Base-by-base conservation (phyloP, 2,888 invertebrate species). In the Invenusta paracnida region DNA sequence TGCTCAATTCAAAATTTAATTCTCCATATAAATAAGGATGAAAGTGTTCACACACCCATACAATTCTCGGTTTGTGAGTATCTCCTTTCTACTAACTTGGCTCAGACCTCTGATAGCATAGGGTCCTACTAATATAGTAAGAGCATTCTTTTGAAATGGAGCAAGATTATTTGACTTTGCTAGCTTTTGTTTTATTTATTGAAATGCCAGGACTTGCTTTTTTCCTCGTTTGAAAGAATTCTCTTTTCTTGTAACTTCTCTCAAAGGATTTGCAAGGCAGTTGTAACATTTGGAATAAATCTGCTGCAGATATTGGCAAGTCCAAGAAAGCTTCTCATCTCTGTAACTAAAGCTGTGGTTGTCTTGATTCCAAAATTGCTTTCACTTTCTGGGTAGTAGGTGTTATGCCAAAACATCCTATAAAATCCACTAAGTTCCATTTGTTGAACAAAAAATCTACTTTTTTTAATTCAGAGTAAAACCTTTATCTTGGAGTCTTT, bases 31-130 rank as follows among this genome's bases (percentile, higher is more conserved):
- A 67, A 29, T 88, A 86, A 29, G 79, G 25, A 13, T 82, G 28
- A 81, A 88, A 88, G 29, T 88, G 86, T 30, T 86, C 83, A 25
- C 29, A 81, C 25, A 82, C 84, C 87, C 86, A 86, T 29, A 30
- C 30, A 23, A 88, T 81, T 1, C 83, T 82, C 83, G 31, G 66
- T 85, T 87, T 84, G 79, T 30, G 85, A 30, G 83, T 87, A 87
- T 0, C 86, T 25, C 23, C 67, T 86, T 81, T 87, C 48, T 17
- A 48, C n/a, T n/a, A n/a, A n/a, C 48, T 48, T 48, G 48, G 48
- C 48, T 48, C 48, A 48, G 17, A 48, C 48, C 17, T 48, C 48
- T 48, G 48, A 5, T 48, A 48, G 48, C 48, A 48, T 48, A 48
- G 17, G 5, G 5, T 17, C 5, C 17, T 11, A 48, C 48, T 48